These are phyloP conservation scores for Phyllostomus hastatus DNA, from an alignment of 2,113 vertebrate species.

Conservation along the genomic window DNA sequence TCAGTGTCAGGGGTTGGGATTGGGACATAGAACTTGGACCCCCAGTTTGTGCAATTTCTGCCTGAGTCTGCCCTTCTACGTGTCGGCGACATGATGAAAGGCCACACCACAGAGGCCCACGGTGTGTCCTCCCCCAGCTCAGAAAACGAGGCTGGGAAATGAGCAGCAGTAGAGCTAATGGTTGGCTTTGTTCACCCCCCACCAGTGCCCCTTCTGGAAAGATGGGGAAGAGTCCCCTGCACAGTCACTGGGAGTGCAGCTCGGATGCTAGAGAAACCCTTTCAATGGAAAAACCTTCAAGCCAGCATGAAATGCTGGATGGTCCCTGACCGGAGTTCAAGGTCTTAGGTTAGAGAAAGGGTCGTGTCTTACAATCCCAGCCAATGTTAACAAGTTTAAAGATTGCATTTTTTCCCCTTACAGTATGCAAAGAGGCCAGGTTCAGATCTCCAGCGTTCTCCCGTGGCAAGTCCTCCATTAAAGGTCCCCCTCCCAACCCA, in stretches of 20 bases:
- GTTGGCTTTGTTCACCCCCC: neutral
- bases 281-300: neutral
- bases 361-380: neutral
- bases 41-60: neutral
- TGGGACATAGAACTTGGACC: neutral
- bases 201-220: constrained; percentile 19
- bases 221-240: neutral
- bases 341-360: neutral
- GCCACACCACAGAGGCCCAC: neutral
- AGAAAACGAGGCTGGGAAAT: constrained; percentile 39
- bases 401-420: neutral
- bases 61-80: neutral
- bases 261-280: neutral
- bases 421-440: neutral
- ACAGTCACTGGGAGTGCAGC: neutral
- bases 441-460: constrained; percentile 4
- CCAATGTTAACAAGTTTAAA: neutral
- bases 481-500: neutral
- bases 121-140: neutral
- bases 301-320: neutral
- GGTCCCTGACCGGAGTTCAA: constrained; percentile 12
- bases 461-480: neutral
- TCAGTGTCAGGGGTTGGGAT: neutral
- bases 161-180: neutral
- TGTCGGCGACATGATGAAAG: constrained; percentile 34